Conservation (phyloP, 2,113 vertebrate genomes). For the Pterocles burchelli region DNA sequence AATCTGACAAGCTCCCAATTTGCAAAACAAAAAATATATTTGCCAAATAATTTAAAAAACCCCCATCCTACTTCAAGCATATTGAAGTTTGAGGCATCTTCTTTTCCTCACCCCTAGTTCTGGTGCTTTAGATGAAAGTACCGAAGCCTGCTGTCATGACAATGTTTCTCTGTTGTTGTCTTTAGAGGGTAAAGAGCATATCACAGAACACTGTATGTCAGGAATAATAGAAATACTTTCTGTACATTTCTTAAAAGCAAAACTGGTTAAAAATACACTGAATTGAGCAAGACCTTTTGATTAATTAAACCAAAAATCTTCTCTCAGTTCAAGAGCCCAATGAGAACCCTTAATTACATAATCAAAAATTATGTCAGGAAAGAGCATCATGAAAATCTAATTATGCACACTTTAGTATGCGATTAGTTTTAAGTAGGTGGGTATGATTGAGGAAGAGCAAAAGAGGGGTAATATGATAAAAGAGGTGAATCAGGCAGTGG, state of each 20-base stretch:
- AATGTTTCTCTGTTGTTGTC: not conserved
- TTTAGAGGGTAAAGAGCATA: not conserved
- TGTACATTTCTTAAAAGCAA: not conserved
- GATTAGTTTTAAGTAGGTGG: slow-evolving; percentile 40
- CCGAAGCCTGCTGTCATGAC: not conserved
- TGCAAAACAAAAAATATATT: not conserved
- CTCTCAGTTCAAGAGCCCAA: slow-evolving; percentile 12
- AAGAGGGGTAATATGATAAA: not conserved
- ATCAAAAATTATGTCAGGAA: slow-evolving; percentile 60
- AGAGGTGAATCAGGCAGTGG: not conserved
- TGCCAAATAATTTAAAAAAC: not conserved
- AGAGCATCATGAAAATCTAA: slow-evolving; percentile 47
- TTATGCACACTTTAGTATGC: slow-evolving; percentile 34
- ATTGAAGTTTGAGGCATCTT: not conserved
- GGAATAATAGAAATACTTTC: not conserved
- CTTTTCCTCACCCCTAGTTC: not conserved
- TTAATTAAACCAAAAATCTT: slow-evolving; percentile 47
- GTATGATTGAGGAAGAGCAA: slow-evolving; percentile 17
- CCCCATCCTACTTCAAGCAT: not conserved
- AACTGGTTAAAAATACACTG: not conserved
- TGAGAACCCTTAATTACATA: slow-evolving; percentile 48
- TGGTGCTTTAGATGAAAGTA: not conserved
- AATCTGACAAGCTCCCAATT: not conserved
- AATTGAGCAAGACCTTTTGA: slow-evolving; percentile 3
- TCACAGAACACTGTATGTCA: not conserved